Evolutionary conservation across 2,888 invertebrate species (phyloP).

Genomic region (Pseudococcus longispinus): DNA sequence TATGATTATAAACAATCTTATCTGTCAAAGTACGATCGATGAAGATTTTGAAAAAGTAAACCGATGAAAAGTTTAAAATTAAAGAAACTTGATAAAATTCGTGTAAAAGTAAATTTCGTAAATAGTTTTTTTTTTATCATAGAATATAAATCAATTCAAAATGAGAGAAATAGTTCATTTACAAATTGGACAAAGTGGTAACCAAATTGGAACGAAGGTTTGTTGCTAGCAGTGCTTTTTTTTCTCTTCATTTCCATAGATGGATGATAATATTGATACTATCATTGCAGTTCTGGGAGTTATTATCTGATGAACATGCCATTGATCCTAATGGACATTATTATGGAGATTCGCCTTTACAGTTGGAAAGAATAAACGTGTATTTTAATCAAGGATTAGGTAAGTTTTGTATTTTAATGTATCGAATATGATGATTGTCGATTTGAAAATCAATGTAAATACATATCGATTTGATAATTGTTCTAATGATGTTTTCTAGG

Average conservation of each 20-base stretch:
- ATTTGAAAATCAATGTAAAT: not conserved
- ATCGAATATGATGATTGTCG: not conserved
- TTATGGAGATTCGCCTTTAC: slow-evolving; percentile 69
- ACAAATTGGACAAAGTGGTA: slow-evolving; percentile 93
- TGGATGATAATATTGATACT: not conserved
- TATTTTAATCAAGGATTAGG: slow-evolving; percentile 50
- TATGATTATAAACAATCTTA: not conserved
- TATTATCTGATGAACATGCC: slow-evolving; percentile 78
- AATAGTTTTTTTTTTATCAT: not conserved
- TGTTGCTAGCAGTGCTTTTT: not conserved
- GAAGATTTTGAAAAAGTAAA: not conserved
- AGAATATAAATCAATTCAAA: not conserved
- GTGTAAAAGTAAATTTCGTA: not conserved
- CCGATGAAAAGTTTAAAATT: not conserved
- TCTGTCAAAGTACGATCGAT: not conserved
- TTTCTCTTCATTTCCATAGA: too few relatives aligned
- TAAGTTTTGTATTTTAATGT: not conserved
- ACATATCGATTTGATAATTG: not conserved
- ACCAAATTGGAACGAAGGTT: slow-evolving; percentile 95
- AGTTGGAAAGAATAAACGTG: slow-evolving; percentile 69
- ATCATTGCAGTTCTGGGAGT: slow-evolving; percentile 78
- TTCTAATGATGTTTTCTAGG: not conserved
- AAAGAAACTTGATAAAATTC: not conserved
- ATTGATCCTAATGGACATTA: slow-evolving; percentile 70
- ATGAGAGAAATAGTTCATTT: slow-evolving; percentile 97